phyloP scores from a whole-genome alignment of 2,797 vertebrate species.

The Pangasius sanitwongsei region DNA sequence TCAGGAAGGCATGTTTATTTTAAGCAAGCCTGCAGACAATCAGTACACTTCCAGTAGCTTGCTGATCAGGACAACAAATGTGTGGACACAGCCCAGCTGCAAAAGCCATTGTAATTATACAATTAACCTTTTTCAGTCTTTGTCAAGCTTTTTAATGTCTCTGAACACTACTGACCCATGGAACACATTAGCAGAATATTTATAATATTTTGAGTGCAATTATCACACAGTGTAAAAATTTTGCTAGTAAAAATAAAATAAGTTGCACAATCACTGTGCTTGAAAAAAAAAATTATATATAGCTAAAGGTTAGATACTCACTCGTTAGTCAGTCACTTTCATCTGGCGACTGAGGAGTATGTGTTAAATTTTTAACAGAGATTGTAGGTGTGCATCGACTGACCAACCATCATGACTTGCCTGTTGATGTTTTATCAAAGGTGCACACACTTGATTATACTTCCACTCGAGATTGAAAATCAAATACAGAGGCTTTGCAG shows the following conservation, averaged over 20 bases:
- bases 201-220: background rate
- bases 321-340: conserved; percentile 11
- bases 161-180: background rate
- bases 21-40: background rate
- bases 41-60: background rate
- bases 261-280: background rate
- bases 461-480: background rate
- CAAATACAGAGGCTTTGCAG: background rate
- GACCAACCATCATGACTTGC: conserved; percentile 61
- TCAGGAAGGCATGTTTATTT: conserved; percentile 42
- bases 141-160: background rate
- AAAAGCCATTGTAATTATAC: background rate
- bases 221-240: background rate
- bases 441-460: conserved; percentile 19
- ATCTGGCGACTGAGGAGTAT: background rate
- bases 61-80: background rate
- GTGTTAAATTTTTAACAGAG: background rate
- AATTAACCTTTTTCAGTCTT: background rate
- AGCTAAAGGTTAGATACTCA: conserved; percentile 22
- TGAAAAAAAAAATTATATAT: too few species aligned
- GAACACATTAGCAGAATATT: background rate
- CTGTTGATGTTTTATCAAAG: conserved; percentile 54
- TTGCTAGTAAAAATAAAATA: background rate
- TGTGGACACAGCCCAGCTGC: background rate
- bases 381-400: conserved; percentile 54